Evolutionary conservation across 2,888 invertebrate species (phyloP).

Genomic region (Loripinus fragilis): DNA sequence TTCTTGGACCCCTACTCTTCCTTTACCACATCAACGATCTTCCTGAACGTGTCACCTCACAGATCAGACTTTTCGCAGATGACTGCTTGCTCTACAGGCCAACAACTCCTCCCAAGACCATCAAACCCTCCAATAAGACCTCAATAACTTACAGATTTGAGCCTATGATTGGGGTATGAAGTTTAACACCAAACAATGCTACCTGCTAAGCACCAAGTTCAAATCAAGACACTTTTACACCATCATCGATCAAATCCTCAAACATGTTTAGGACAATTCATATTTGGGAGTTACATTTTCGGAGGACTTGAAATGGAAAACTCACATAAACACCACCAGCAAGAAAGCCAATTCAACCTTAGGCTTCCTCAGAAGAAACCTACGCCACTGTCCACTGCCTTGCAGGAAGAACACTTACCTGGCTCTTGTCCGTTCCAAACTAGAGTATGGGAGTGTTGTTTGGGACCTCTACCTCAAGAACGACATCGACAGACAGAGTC

Average conservation of each 20-base stretch:
- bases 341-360: background rate
- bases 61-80: no score
- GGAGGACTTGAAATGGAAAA: constrained; percentile 15
- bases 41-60: no score
- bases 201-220: background rate
- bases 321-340: background rate
- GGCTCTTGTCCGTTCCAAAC: constrained; percentile 11
- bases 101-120: no score
- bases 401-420: no score
- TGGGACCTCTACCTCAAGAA: constrained; percentile 47
- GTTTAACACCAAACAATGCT: background rate
- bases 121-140: no score
- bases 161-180: no score
- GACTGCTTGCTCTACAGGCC: no score
- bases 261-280: background rate
- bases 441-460: constrained; percentile 37
- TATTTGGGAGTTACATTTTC: background rate
- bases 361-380: constrained; percentile 4
- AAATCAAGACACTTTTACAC: background rate
- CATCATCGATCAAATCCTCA: background rate
- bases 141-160: no score
- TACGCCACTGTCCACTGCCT: constrained; percentile 13
- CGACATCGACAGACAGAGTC: constrained; percentile 41
- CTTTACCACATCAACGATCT: no score
- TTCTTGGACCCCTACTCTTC: no score